phyloP scores from a whole-genome alignment of 2,113 vertebrate genomes.

The Cheilinus undulatus region DNA sequence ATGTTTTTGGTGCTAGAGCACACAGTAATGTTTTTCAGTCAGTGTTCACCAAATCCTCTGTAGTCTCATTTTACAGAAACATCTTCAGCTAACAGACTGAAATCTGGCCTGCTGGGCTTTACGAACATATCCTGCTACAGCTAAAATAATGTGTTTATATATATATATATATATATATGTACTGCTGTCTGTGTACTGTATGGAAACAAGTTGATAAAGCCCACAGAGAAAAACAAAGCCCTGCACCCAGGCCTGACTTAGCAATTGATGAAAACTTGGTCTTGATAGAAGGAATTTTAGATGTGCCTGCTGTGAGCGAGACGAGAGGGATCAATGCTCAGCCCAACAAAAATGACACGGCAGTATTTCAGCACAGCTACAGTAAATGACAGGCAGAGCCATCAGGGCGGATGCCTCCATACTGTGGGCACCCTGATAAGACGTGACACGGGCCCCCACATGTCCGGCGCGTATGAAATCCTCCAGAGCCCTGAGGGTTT shows the following conservation, averaged over 20 bases:
- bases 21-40: background rate
- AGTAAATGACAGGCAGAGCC: conserved; percentile 44
- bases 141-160: too few species aligned
- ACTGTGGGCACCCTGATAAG: conserved; percentile 55
- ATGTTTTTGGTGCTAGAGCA: background rate
- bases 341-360: conserved; percentile 44
- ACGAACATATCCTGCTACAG: background rate
- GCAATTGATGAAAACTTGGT: conserved; percentile 49
- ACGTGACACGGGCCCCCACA: conserved; percentile 53
- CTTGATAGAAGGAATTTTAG: conserved; percentile 52
- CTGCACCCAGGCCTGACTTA: conserved; percentile 17
- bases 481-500: conserved; percentile 18
- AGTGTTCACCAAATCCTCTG: background rate
- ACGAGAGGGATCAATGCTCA: conserved; percentile 55
- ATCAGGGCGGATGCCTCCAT: conserved; percentile 30
- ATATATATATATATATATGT: background rate
- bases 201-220: conserved; percentile 40
- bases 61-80: background rate
- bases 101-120: background rate
- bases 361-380: conserved; percentile 38
- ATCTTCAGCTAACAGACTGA: conserved; percentile 6
- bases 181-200: background rate
- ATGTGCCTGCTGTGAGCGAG: conserved; percentile 45
- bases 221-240: conserved; percentile 22
- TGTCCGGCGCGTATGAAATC: conserved; percentile 32